Evolutionary conservation across 2,888 invertebrate genomes (phyloP).

Genomic region (Eugnorisma glareosa): DNA sequence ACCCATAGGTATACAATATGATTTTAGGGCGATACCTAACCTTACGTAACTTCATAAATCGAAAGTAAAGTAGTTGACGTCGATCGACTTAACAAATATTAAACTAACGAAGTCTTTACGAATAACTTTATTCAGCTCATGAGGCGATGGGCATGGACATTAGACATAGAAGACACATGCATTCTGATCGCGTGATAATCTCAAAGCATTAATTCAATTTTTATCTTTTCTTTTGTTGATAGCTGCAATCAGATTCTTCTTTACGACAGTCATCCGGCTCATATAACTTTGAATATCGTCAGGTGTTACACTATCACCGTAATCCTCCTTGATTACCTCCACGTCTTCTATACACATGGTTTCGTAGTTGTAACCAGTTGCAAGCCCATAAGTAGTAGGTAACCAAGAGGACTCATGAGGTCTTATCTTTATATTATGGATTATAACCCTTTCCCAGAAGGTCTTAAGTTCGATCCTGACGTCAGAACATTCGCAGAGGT

Average conservation of each 20-base stretch:
- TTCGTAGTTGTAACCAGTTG: constrained; percentile 83
- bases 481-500: constrained; percentile 85
- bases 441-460: constrained; percentile 75
- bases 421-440: constrained; percentile 71
- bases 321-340: constrained; percentile 82
- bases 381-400: constrained; percentile 76
- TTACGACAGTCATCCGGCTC: constrained; percentile 71
- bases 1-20: too few relatives aligned
- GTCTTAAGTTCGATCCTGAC: constrained; percentile 78
- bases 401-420: constrained; percentile 81
- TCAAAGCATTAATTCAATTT: constrained; percentile 9
- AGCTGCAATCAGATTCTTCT: constrained; percentile 76
- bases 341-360: constrained; percentile 81
- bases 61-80: not conserved
- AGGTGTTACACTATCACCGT: constrained; percentile 76
- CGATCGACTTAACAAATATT: not conserved
- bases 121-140: constrained; percentile 1
- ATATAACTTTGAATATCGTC: constrained; percentile 84
- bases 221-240: constrained; percentile 63
- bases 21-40: not conserved
- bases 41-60: not conserved
- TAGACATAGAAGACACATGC: not conserved
- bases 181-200: not conserved
- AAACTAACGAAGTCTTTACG: not conserved
- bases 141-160: not conserved